These are phyloP conservation scores for Enteromius argenteus DNA, from an alignment of 2,797 vertebrate species.

Conservation along the genomic window DNA sequence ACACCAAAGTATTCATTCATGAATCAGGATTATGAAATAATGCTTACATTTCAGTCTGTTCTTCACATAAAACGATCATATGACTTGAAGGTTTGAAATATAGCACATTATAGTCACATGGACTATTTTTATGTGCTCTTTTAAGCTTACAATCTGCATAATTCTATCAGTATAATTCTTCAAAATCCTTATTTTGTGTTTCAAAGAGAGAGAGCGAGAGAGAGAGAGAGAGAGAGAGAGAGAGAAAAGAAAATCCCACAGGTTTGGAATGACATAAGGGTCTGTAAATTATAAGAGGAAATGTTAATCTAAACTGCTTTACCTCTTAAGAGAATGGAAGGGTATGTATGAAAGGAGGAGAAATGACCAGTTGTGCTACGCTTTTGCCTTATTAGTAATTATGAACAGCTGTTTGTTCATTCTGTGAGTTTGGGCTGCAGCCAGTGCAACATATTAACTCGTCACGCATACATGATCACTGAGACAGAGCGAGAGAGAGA, in stretches of 20 bases:
- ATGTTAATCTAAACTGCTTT: background rate
- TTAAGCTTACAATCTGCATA: background rate
- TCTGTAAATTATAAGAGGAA: background rate
- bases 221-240: too few species aligned
- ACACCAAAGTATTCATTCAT: background rate
- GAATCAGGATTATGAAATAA: background rate
- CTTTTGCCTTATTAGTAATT: constrained; percentile 44
- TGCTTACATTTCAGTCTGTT: background rate
- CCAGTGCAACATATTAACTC: constrained; percentile 35
- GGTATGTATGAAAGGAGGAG: background rate
- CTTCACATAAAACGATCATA: background rate
- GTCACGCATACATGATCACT: constrained; percentile 39
- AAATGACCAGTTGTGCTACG: constrained; percentile 15
- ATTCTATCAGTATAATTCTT: too few species aligned
- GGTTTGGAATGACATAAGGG: background rate
- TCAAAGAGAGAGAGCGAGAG: too few species aligned
- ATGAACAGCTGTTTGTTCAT: constrained; percentile 51
- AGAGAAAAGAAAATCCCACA: background rate
- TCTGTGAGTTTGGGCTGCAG: constrained; percentile 26
- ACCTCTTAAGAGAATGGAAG: background rate
- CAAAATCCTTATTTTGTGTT: background rate
- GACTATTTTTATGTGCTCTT: background rate
- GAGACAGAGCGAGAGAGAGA: constrained; percentile 15
- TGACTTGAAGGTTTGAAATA: background rate
- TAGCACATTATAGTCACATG: background rate